Evolutionary conservation across 2,797 vertebrate genomes (phyloP).

Genomic region (Silurus lanzhouensis): DNA sequence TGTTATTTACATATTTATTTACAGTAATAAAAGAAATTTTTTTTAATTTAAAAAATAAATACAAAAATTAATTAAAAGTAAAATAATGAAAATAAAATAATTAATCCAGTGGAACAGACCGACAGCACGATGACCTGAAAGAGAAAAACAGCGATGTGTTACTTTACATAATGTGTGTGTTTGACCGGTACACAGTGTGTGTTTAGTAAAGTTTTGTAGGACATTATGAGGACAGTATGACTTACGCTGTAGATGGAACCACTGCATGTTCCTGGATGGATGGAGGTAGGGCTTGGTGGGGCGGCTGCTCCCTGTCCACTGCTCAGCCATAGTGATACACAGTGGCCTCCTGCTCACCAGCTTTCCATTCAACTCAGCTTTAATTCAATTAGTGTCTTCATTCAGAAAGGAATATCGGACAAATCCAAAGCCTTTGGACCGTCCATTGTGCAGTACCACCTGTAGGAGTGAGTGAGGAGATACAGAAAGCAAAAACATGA

Average conservation of each 20-base stretch:
- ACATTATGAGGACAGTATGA: no score
- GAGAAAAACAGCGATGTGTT: not conserved
- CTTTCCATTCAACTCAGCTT: no score
- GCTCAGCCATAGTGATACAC: not conserved
- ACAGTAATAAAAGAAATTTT: no score
- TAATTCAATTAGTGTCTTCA: not conserved
- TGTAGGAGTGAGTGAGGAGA: no score
- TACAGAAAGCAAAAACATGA: no score
- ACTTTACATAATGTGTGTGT: not conserved
- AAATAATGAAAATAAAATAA: no score
- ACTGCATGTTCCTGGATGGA: not conserved
- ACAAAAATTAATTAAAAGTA: no score
- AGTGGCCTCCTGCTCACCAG: not conserved
- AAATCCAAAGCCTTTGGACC: not conserved
- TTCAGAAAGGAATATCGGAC: not conserved
- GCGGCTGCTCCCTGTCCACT: not conserved
- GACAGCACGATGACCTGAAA: not conserved
- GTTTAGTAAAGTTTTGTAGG: not conserved
- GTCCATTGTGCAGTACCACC: no score
- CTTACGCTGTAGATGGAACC: no score
- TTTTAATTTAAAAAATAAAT: no score
- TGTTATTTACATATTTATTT: no score
- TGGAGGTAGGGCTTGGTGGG: not conserved
- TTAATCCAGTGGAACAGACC: no score
- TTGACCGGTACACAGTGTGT: not conserved